These are phyloP conservation scores for Eupithecia centaureata DNA, from an alignment of 2,888 invertebrate species.

Conservation along the genomic window DNA sequence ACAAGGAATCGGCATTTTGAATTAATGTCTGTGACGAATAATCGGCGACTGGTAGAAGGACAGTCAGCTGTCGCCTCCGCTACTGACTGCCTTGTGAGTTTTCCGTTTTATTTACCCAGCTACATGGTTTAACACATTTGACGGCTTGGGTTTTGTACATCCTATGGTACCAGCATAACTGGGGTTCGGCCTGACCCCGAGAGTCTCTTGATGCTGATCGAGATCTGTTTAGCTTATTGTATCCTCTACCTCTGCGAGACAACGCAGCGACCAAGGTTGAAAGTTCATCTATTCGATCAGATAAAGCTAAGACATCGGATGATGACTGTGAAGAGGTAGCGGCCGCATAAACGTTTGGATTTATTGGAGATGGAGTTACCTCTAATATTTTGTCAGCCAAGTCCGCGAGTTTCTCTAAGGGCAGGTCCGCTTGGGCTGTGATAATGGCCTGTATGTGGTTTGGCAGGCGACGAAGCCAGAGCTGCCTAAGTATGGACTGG, in stretches of 20 bases:
- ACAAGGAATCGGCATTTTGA: slow-evolving; percentile 19
- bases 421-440: neutral
- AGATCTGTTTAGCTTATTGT: neutral
- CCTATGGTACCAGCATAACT: slow-evolving; percentile 6
- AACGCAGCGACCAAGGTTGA: neutral
- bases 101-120: slow-evolving; percentile 12
- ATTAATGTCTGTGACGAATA: slow-evolving; percentile 30
- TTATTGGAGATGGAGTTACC: neutral
- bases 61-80: slow-evolving; percentile 34
- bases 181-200: neutral
- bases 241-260: neutral
- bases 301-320: neutral
- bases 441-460: neutral
- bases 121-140: slow-evolving; percentile 39
- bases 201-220: neutral
- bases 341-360: neutral
- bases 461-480: slow-evolving; percentile 8
- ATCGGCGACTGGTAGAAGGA: slow-evolving; percentile 24
- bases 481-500: neutral
- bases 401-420: neutral
- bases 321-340: neutral
- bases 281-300: neutral
- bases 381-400: neutral
- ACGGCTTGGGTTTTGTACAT: neutral
- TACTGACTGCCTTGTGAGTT: slow-evolving; percentile 27